phyloP scores from a whole-genome alignment of 2,113 vertebrate genomes.

The Nerophis lumbriciformis region DNA sequence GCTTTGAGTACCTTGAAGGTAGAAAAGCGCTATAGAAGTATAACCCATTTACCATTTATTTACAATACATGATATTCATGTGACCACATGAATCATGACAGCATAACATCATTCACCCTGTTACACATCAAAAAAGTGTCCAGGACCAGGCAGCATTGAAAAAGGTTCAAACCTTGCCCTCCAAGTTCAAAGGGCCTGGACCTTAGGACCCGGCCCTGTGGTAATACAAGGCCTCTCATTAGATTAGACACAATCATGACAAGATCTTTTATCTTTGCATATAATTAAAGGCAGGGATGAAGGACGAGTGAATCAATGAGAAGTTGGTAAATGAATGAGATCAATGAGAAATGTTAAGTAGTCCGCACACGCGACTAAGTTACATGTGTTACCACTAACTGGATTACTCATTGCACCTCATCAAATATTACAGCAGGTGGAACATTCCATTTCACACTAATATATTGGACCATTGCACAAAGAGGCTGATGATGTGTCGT shows the following conservation, averaged over 20 bases:
- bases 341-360: slow-evolving; percentile 72
- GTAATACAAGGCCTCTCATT: slow-evolving; percentile 90
- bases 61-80: no score
- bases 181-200: slow-evolving; percentile 82
- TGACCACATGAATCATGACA: no score
- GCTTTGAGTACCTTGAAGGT: no score
- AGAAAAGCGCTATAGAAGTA: no score
- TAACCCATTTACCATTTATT: no score
- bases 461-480: background rate
- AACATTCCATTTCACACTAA: background rate
- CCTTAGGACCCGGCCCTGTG: slow-evolving; percentile 86
- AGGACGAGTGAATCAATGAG: slow-evolving; percentile 95
- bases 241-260: slow-evolving; percentile 98
- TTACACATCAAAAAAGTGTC: no score
- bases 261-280: slow-evolving; percentile 96
- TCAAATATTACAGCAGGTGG: background rate
- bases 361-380: background rate
- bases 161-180: slow-evolving; percentile 69
- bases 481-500: background rate
- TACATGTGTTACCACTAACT: background rate
- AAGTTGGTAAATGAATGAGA: slow-evolving; percentile 99
- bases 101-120: no score
- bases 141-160: no score
- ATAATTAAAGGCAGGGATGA: slow-evolving; percentile 92
- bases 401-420: background rate